Evolutionary conservation across 2,888 invertebrate species (phyloP).

Genomic region (Congeria kusceri): DNA sequence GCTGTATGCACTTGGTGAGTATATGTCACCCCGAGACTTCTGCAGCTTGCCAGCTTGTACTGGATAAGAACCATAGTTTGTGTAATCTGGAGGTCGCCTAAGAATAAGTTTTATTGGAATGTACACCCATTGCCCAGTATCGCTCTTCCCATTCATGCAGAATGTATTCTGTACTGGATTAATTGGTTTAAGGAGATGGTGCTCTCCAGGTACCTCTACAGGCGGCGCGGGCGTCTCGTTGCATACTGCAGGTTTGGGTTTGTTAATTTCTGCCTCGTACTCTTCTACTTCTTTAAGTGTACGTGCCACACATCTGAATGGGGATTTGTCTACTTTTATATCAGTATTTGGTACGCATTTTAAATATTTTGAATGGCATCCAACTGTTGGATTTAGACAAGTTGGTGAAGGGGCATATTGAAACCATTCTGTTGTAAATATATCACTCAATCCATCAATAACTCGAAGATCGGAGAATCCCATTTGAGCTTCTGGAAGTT

Average conservation of each 20-base stretch:
- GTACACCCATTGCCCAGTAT: constrained; percentile 75
- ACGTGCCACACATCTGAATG: constrained; percentile 58
- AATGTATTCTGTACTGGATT: constrained; percentile 75
- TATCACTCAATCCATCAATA: constrained; percentile 65
- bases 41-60: constrained; percentile 67
- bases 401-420: constrained; percentile 71
- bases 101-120: constrained; percentile 76
- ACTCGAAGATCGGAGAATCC: constrained; percentile 70
- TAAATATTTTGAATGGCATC: constrained; percentile 72
- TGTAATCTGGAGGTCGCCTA: constrained; percentile 73
- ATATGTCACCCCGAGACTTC: constrained; percentile 69
- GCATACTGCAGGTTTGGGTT: constrained; percentile 24
- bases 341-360: constrained; percentile 57
- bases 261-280: constrained; percentile 35
- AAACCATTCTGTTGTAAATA: constrained; percentile 64
- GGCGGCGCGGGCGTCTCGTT: no score
- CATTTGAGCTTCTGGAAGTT: constrained; percentile 65
- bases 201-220: no score
- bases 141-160: constrained; percentile 75
- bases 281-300: constrained; percentile 58
- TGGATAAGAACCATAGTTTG: constrained; percentile 69
- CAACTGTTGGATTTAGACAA: constrained; percentile 55
- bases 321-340: not conserved
- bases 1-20: constrained; percentile 68
- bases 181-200: constrained; percentile 6